Base-by-base conservation (phyloP, 2,888 invertebrate species). In the Cancer borealis region DNA sequence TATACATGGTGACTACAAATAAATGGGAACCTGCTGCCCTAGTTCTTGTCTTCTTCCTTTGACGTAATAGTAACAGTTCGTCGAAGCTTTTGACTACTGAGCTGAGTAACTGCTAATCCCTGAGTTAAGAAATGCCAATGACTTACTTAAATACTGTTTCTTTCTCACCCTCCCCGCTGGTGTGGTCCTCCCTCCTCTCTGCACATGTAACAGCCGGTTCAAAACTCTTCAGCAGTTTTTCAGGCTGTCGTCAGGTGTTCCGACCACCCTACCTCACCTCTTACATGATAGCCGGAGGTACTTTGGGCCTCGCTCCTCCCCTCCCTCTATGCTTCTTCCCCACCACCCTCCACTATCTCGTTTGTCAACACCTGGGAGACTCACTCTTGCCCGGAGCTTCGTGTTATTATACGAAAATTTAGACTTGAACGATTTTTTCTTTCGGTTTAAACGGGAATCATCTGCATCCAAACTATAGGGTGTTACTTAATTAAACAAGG, bases 161-260 rank as follows among this genome's bases (percentile, higher is more conserved):
- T n/a, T n/a, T n/a, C 73, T 73, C 2, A 4, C n/a, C 21, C 21
- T 21, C 73, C 17, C 0, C 73, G 21, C n/a, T 5, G n/a, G 73
- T 73, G 73, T 26, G 3, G n/a, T 26, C 73, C 26, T 73, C 73
- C 21, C 3, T 73, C 54, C 73, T 26, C 73, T 26, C n/a, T 73
- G 26, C 73, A 73, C n/a, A 73, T 73, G n/a, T 73, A 73, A 73
- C 73, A n/a, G n/a, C 8, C n/a, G n/a, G 73, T n/a, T 21, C 73
- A n/a, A 73, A n/a, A 73, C n/a, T 73, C 73, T 73, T n/a, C 73
- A n/a, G 73, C 73, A 73, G 73, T n/a, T 73, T 73, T 73, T 73
- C 73, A 73, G n/a, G 73, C 26, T n/a, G 26, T n/a, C n/a, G 73
- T n/a, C 73, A 73, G 73, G 73, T 73, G 73, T 73, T 8, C 17